Conservation (phyloP, 2,888 invertebrate species). For the Orgyia antiqua region DNA sequence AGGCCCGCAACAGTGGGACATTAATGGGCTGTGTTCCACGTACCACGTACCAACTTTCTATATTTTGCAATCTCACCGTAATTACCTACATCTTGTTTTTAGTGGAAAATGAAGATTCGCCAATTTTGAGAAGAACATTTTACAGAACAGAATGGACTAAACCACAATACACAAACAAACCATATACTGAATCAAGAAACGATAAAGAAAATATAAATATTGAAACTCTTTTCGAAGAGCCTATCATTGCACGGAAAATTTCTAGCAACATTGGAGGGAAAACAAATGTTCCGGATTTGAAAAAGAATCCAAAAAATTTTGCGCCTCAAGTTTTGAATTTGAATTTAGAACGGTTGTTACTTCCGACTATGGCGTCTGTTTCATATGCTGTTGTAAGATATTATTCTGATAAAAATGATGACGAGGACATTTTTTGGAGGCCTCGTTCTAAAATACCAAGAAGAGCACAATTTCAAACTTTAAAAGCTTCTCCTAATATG, state of each 20-base stretch:
- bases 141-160: constrained; percentile 24
- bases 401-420: neutral
- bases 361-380: constrained; percentile 16
- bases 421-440: constrained; percentile 6
- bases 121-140: constrained; percentile 15
- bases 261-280: constrained; percentile 1
- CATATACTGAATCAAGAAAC: constrained; percentile 7
- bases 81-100: too few species aligned
- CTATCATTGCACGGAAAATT: neutral
- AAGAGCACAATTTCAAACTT: neutral
- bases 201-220: neutral
- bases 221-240: neutral
- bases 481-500: neutral
- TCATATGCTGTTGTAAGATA: constrained; percentile 10
- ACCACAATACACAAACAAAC: constrained; percentile 17
- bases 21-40: too few species aligned
- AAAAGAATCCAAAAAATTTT: neutral
- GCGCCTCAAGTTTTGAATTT: constrained; percentile 5
- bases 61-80: too few species aligned
- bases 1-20: too few species aligned
- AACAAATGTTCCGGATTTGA: neutral
- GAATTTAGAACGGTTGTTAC: constrained; percentile 15
- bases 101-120: constrained; percentile 23
- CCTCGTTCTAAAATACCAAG: constrained; percentile 4
- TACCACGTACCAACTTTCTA: too few species aligned